Conservation (phyloP, 2,797 vertebrate species). For the Ctenochaetus hawaiiensis region DNA sequence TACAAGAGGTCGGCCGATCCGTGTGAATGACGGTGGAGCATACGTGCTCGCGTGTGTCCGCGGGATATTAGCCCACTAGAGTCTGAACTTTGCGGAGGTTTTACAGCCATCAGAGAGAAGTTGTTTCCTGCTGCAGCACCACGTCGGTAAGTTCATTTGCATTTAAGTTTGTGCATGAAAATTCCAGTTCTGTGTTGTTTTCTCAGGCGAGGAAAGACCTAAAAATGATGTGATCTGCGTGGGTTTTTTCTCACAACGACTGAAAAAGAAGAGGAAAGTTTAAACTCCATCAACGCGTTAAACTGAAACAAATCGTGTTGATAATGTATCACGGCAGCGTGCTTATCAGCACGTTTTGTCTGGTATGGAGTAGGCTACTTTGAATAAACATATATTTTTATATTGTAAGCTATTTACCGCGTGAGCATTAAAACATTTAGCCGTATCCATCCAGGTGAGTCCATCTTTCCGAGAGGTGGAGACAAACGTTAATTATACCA, state of each 20-base stretch:
- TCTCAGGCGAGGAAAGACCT: neutral
- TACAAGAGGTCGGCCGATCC: conserved; percentile 13
- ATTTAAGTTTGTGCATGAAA: neutral
- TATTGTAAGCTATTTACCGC: neutral
- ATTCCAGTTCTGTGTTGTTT: neutral
- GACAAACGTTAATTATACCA: neutral
- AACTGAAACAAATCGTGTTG: neutral
- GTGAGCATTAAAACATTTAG: neutral
- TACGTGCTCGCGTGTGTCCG: conserved; percentile 5
- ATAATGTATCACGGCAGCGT: neutral
- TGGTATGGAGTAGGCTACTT: neutral
- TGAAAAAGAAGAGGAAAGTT: neutral
- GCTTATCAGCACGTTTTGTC: neutral
- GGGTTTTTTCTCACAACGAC: neutral
- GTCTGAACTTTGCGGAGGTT: neutral
- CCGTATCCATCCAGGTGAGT: conserved; percentile 24
- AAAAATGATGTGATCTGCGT: neutral
- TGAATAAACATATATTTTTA: neutral
- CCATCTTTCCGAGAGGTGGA: conserved; percentile 48
- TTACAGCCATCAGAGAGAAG: neutral
- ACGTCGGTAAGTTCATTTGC: conserved; percentile 41
- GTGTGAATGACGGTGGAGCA: conserved; percentile 35
- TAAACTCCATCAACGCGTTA: neutral
- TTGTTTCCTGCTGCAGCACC: neutral
- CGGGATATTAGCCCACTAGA: conserved; percentile 1